phyloP scores from a whole-genome alignment of 2,888 invertebrate species.

The Melipona bicolor region DNA sequence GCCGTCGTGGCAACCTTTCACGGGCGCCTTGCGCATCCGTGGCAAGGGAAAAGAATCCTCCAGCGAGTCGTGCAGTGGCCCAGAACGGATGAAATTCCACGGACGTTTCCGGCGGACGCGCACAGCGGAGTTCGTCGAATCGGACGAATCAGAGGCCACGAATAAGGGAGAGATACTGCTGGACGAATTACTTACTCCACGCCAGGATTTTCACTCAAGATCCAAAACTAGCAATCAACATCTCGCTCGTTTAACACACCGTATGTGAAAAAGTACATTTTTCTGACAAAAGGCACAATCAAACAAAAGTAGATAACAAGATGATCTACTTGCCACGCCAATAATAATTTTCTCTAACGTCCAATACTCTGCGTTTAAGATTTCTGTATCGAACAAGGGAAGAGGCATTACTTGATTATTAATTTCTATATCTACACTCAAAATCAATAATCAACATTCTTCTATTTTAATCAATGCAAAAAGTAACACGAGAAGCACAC shows the following conservation, averaged over 20 bases:
- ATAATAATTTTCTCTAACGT: no score
- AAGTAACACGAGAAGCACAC: background rate
- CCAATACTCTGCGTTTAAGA: background rate
- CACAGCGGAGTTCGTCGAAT: slow-evolving; percentile 53
- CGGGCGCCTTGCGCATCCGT: slow-evolving; percentile 21
- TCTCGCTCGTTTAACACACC: no score
- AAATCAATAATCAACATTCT: background rate
- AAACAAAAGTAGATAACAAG: no score
- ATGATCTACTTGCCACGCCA: no score
- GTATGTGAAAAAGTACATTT: no score
- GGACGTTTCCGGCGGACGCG: slow-evolving; percentile 64
- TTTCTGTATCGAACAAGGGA: no score
- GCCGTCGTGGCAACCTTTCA: slow-evolving; percentile 40
- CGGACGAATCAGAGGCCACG: slow-evolving; percentile 3
- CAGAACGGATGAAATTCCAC: slow-evolving; percentile 65
- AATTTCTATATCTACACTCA: no score
- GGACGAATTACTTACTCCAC: slow-evolving; percentile 7
- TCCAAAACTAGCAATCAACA: no score
- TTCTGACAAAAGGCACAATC: no score
- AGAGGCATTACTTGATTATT: no score
- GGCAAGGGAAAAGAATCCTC: slow-evolving; percentile 49
- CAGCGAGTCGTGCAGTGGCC: slow-evolving; percentile 55
- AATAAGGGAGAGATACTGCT: slow-evolving; percentile 31
- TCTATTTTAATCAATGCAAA: background rate
- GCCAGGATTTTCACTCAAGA: no score